These are phyloP conservation scores for Tachycineta bicolor DNA, from an alignment of 2,113 vertebrate species.

Conservation along the genomic window DNA sequence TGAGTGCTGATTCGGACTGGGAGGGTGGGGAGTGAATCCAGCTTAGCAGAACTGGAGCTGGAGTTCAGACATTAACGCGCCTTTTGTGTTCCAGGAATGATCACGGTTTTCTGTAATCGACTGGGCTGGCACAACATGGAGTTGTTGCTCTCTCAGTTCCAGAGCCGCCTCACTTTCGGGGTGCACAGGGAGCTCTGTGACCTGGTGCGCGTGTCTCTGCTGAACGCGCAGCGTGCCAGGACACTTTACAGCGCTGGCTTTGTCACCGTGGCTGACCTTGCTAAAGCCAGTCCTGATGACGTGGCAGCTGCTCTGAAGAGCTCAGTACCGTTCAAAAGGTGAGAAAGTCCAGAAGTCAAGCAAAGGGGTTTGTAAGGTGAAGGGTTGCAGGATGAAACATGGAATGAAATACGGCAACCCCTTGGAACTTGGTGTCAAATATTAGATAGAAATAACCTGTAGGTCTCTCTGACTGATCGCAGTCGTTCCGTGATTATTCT, in stretches of 20 bases:
- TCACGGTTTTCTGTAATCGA: slow-evolving; percentile 91
- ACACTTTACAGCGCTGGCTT: slow-evolving; percentile 84
- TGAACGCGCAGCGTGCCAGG: slow-evolving; percentile 90
- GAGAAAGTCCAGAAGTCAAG: not conserved
- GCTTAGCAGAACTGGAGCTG: not conserved
- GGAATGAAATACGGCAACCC: not conserved
- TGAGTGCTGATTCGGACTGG: not conserved
- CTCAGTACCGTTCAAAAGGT: slow-evolving; percentile 95
- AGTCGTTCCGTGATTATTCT: not conserved
- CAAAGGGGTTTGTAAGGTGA: not conserved
- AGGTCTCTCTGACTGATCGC: not conserved
- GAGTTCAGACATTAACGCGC: not conserved
- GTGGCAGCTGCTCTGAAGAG: slow-evolving; percentile 87
- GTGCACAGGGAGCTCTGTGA: slow-evolving; percentile 95
- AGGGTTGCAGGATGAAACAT: not conserved
- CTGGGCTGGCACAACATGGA: slow-evolving; percentile 98
- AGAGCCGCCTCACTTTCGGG: slow-evolving; percentile 93
- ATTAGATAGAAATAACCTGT: not conserved
- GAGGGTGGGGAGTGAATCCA: not conserved
- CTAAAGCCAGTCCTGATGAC: slow-evolving; percentile 78
- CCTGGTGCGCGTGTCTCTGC: slow-evolving; percentile 88
- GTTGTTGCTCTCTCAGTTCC: slow-evolving; percentile 94
- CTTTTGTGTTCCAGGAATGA: slow-evolving; percentile 85
- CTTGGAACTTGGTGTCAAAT: not conserved
- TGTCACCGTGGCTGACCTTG: slow-evolving; percentile 89